phyloP scores from a whole-genome alignment of 2,888 invertebrate species.

The Oligia strigilis region DNA sequence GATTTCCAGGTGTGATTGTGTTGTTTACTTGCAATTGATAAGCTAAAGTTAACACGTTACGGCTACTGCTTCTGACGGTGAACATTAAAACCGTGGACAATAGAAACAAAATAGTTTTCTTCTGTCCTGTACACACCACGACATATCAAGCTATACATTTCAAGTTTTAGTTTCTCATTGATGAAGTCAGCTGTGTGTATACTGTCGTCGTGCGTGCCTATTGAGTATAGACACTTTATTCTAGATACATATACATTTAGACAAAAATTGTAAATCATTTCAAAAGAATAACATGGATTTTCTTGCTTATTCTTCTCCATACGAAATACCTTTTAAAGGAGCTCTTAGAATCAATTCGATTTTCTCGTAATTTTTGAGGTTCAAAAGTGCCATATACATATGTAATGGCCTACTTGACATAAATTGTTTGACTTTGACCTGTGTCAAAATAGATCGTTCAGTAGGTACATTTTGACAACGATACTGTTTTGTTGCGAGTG shows the following conservation, averaged over 20 bases:
- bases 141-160: background rate
- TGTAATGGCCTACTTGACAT: background rate
- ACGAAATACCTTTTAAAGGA: too few species aligned
- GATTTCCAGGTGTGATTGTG: slow-evolving; percentile 37
- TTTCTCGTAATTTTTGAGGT: background rate
- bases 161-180: background rate
- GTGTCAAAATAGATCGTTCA: background rate
- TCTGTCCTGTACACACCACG: too few species aligned
- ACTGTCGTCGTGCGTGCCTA: too few species aligned
- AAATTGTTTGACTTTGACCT: background rate
- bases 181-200: too few species aligned
- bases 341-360: background rate
- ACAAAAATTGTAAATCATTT: too few species aligned
- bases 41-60: slow-evolving; percentile 3
- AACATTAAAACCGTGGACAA: background rate
- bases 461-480: background rate
- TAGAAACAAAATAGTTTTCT: background rate
- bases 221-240: too few species aligned
- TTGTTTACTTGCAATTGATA: slow-evolving; percentile 28
- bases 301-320: too few species aligned
- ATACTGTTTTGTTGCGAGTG: background rate
- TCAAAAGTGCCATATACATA: too few species aligned
- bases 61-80: background rate
- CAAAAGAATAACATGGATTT: too few species aligned
- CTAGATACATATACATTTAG: too few species aligned